A percentile compares a stretch with the other conserved stretches of the same genome.
These are phyloP conservation scores for Macrosoma leucophasiata DNA, from an alignment of 2,888 invertebrate genomes.

Conservation along the genomic window DNA sequence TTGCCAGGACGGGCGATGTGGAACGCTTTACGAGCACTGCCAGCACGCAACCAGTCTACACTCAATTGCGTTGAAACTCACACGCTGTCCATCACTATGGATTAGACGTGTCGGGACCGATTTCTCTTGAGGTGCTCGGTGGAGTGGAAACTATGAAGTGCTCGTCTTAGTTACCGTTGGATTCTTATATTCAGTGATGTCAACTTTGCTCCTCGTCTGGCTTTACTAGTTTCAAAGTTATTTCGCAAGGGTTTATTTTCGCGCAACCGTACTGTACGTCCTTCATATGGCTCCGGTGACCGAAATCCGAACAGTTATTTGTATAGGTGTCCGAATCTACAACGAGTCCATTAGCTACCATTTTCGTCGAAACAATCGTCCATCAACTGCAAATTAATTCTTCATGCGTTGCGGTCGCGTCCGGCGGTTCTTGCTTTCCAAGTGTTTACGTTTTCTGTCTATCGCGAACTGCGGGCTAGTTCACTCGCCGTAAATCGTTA, in stretches of 20 bases:
- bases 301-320: conserved; percentile 32
- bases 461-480: conserved; percentile 59
- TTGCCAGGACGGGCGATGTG: conserved; percentile 72
- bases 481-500: conserved; percentile 54
- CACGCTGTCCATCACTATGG: conserved; percentile 72
- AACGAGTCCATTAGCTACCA: conserved; percentile 46
- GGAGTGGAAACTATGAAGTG: conserved; percentile 48
- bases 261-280: conserved; percentile 12
- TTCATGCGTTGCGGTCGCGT: conserved; percentile 62
- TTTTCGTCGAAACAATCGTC: conserved; percentile 62
- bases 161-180: conserved; percentile 60
- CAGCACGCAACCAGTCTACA: conserved; percentile 71
- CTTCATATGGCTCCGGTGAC: conserved; percentile 28
- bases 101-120: conserved; percentile 63
- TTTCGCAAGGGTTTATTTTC: conserved; percentile 3
- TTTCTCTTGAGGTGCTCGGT: conserved; percentile 59
- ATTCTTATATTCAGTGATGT: conserved; percentile 63
- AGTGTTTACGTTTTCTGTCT: conserved; percentile 63
- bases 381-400: conserved; percentile 68
- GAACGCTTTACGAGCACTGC: conserved; percentile 64
- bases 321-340: conserved; percentile 35
- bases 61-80: conserved; percentile 72
- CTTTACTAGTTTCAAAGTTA: conserved; percentile 13
- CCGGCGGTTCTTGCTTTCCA: conserved; percentile 70
- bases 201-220: conserved; percentile 42